phyloP scores from a whole-genome alignment of 2,888 invertebrate species.

The Drosophila kanekoi region DNA sequence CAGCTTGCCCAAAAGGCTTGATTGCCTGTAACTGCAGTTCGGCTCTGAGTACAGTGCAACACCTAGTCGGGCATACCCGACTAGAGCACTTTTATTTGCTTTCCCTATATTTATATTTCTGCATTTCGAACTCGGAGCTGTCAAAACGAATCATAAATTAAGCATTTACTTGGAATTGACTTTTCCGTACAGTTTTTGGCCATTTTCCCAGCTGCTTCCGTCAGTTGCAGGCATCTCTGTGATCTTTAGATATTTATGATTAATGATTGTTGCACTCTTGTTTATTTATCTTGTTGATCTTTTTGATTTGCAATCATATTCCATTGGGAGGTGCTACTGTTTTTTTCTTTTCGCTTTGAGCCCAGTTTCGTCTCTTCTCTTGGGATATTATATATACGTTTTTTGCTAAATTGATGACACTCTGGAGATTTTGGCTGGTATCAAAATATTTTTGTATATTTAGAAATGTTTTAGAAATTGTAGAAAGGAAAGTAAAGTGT shows the following conservation, averaged over 20 bases:
- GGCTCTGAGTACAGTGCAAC: too few species aligned
- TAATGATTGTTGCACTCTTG: conserved; percentile 40
- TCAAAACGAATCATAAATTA: conserved; percentile 77
- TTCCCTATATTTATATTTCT: too few species aligned
- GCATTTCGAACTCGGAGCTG: conserved; percentile 36
- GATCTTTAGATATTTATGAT: conserved; percentile 50
- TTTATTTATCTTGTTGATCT: conserved; percentile 13
- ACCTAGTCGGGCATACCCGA: too few species aligned
- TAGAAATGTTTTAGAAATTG: conserved; percentile 3
- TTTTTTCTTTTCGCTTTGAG: conserved; percentile 7
- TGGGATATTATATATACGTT: not conserved
- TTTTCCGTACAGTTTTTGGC: conserved; percentile 6
- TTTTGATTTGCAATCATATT: conserved; percentile 28
- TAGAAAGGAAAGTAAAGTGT: not conserved
- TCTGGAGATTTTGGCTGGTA: conserved; percentile 57
- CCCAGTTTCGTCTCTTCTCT: not conserved
- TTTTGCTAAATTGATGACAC: conserved; percentile 66
- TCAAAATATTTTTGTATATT: conserved; percentile 81
- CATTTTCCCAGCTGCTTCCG: conserved; percentile 61
- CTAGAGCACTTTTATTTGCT: not conserved
- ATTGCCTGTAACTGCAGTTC: too few species aligned
- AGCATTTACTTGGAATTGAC: conserved; percentile 22
- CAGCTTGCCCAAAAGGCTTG: too few species aligned
- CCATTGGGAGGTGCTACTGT: conserved; percentile 71
- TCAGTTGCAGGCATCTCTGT: conserved; percentile 28